Base-by-base conservation (phyloP, 2,888 invertebrate species). In the Nycteola revayana region DNA sequence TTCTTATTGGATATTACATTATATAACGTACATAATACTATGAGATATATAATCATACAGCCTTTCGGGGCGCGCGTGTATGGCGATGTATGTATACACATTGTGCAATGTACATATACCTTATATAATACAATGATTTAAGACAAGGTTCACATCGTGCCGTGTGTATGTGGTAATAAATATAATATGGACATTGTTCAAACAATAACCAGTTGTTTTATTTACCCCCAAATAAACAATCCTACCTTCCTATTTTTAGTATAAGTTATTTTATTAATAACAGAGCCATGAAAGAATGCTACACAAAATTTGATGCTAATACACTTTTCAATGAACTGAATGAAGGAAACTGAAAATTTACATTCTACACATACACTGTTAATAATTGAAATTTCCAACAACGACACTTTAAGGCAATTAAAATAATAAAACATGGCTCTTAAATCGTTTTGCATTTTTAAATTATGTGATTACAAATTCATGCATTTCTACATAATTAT, bases 61-160 rank as follows among this genome's bases (percentile, higher is more conserved):
- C 88, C 89, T 84, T 73, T 86, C 85, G 90, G 89, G 90, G 90
- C 89, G 85, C 90, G 91, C 90, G 91, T 92, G 92, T 92, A 90
- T 89, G 90, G 84, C 85, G 89, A 89, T 88, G 90, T 91, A 92
- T 92, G 91, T 91, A 90, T 91, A 91, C 91, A 91, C 89, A 89
- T 89, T 90, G 89, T 92, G 92, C 91, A 92, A 91, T 92, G 92
- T 92, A 92, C 91, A 92, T 91, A 91, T 91, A 91, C 91, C 91
- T 92, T 91, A 80, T 89, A 90, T 87, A 88, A 91, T 91, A 91
- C 91, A 91, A 92, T 91, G 93, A 93, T 92, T 88, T 91, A 93
- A 93, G 93, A 93, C 93, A 93, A 94, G 94, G 94, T 94, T 94
- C 94, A 94, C 94, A 93, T 94, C 93, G 94, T 94, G 94, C 94